Base-by-base conservation (phyloP, 2,888 invertebrate genomes). In the Latrodectus hesperus region DNA sequence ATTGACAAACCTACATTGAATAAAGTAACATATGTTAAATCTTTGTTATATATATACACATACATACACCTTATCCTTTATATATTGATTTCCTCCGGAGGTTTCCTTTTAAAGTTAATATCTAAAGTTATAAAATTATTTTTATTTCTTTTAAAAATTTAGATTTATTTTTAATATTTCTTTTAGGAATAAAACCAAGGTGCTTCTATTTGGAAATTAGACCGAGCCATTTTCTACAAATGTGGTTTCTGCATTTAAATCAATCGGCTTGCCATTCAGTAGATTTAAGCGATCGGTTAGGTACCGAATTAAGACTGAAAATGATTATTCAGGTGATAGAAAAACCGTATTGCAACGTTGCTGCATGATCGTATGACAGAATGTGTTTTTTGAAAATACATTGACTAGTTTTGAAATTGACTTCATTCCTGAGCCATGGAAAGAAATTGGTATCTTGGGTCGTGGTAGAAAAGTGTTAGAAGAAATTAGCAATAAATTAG, bases 231-330 rank as follows among this genome's bases (percentile, higher is more conserved):
- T 97, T 92, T 98, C 98, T 0, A 98, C 98, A 90, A 99, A 99
- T 93, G 97, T 98, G 52, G 96, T 99, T 0, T 97, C 98, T 79
- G 98, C 99, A 90, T 98, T 97, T 92, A 95, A 95, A 90, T 96
- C 97, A 90, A 94, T 98, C 71, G 96, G 96, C 4, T 93, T 98
- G 53, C 93, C 93, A 67, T 94, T 99, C 8, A 94, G 93, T 6
- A 94, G 99, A 80, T 93, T 99, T 22, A 99, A 99, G 2, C 99
- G 99, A 93, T 96, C 96, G 89, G 97, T 99, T 83, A 99, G 99
- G 71, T 97, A 97, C 92, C 94, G 99, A 26, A 94, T 95, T 89
- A 96, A 99, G 91, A 97, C 97, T 91, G 97, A 95, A 79, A 98
- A 98, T 91, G 92, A 94, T 17, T 93, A 96, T 82, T 96, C 97